Conservation (phyloP, 2,113 vertebrate genomes). For the Narcine bancroftii region DNA sequence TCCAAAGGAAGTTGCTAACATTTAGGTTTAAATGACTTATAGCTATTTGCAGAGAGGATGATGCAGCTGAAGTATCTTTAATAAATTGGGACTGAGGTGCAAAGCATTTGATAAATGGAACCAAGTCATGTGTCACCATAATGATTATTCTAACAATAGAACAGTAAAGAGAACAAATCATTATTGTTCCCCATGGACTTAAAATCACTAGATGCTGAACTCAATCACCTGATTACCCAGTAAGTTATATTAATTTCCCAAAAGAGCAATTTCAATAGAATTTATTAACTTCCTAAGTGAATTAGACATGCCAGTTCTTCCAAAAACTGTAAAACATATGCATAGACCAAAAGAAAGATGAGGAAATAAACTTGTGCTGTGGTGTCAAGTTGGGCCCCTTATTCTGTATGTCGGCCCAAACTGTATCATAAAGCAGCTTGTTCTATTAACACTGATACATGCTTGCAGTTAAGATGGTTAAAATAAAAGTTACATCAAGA, state of each 20-base stretch:
- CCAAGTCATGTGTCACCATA: neutral
- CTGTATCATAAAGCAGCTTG: no score
- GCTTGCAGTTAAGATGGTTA: no score
- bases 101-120: slow-evolving; percentile 21
- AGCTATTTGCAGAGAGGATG: slow-evolving; percentile 5
- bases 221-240: neutral
- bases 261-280: neutral
- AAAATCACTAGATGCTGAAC: neutral
- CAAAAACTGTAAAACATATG: neutral
- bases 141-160: slow-evolving; percentile 7
- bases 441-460: no score
- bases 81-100: neutral
- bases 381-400: no score
- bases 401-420: no score
- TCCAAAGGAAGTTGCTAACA: neutral
- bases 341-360: neutral
- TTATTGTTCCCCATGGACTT: neutral
- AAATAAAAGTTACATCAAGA: no score
- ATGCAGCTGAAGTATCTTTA: neutral
- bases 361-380: neutral
- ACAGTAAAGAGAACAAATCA: neutral
- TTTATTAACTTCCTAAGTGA: neutral
- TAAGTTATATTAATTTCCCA: neutral
- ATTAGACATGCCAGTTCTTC: neutral
- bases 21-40: neutral